Evolutionary conservation across 1,140 invertebrate genomes (phyloP), one percentile per base, ranked within the genome.

Genomic region (Psix sp.): DNA sequence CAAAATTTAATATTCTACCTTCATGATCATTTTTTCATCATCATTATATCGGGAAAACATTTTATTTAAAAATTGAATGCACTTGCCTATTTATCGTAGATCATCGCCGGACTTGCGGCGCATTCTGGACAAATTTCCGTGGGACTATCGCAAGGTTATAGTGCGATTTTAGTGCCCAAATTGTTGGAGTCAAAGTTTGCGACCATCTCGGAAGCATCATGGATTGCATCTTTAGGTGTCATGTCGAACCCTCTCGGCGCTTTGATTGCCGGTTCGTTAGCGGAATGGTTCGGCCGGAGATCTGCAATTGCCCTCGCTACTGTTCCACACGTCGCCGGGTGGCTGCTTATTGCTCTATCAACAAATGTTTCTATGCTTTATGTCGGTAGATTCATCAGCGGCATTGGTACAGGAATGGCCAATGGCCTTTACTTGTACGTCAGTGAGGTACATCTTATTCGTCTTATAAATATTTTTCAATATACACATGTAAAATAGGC

Each of bases 111-210:
- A 13, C 77, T 93, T 31, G 91, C 91, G 11, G 91, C 91, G 1
- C 92, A 93, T 77, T 91, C 90, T 0, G 91, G 92, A 57, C 92
- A 92, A 73, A 91, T 93, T 75, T 93, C 92, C 14, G 91, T 93
- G 15, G 92, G 92, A 1, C 89, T 93, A 66, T 91, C 91, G 17
- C 92, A 93, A 79, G 92, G 92, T 24, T 93, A 92, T 87, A 93
- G 92, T 42, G 92, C 92, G 0, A 90, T 93, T 15, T 87, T 93
- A 62, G 80, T 93, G 48, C 92, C 92, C 13, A 91, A 92, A 82
- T 88, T 93, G 18, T 78, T 87, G 2, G 86, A 88, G 16, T 82
- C 87, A 7, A 82, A 87, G 11, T 88, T 90, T 9, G 84, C 88
- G 4, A 87, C 91, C 20, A 86, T 89, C 5, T 86, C 88, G 15